These are phyloP conservation scores for Vireo griseus DNA, from an alignment of 2,797 vertebrate genomes.

Conservation along the genomic window DNA sequence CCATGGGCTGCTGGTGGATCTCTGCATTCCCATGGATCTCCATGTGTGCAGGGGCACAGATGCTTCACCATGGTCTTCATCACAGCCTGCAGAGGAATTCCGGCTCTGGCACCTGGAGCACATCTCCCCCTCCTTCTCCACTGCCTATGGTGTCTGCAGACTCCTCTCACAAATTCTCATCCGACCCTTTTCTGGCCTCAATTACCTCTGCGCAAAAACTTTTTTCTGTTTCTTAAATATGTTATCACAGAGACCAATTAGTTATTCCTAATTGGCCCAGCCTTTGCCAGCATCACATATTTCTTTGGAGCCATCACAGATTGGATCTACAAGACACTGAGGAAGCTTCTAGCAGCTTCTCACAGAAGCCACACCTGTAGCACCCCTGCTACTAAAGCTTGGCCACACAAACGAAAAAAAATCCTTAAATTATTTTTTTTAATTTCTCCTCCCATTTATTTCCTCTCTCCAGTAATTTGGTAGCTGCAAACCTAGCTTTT, in stretches of 20 bases:
- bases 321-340: neutral
- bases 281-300: neutral
- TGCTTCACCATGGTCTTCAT: neutral
- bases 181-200: neutral
- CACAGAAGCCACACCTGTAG: neutral
- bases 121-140: neutral
- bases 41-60: neutral
- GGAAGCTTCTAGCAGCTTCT: neutral
- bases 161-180: neutral
- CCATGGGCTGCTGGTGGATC: neutral
- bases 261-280: neutral
- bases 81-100: rapidly evolving
- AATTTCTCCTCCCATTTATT: slow-evolving; percentile 35
- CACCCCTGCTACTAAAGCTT: neutral
- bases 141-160: neutral
- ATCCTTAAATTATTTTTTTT: neutral
- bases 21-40: neutral
- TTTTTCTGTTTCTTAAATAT: neutral
- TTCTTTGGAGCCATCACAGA: neutral
- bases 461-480: slow-evolving; percentile 40
- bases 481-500: slow-evolving; percentile 48
- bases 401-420: neutral
- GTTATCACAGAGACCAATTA: neutral
- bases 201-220: rapidly evolving
- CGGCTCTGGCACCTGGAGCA: rapidly evolving